Evolutionary conservation across 2,113 vertebrate species (phyloP), one percentile per base, ranked within the genome.

Genomic region (Limanda limanda): DNA sequence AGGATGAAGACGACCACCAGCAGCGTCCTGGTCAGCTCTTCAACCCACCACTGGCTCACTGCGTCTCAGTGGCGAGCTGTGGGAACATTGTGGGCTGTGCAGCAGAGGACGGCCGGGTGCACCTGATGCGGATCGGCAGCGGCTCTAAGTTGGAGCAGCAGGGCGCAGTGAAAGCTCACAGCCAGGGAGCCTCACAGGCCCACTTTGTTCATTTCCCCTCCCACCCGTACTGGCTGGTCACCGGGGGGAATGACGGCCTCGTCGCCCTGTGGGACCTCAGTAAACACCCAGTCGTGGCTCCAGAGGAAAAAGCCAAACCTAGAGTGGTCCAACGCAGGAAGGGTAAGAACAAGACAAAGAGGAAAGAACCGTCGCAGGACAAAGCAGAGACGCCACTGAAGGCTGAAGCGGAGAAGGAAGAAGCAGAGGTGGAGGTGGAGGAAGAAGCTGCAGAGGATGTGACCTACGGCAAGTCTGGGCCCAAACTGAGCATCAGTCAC

Each of bases 31-130:
- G 92, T 5, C 96, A 97, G 89, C 93, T 99, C 66, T 95, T 98
- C 66, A 99, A 99, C 89, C 98, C 97, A 0, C 97, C 98, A 0
- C 93, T 99, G 14, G 96, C 91, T 7, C 96, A 99, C 90, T 98
- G 95, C 14, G 57, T 98, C 17, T 95, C 96, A 0, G 95, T 97
- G 0, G 91, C 98, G 0, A 88, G 93, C 0, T 99, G 97, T 0
- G 97, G 98, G 40, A 96, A 97, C 79, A 0, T 97, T 65, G 86
- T 98, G 23, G 89, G 93, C 37, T 98, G 97, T 0, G 97, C 96
- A 3, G 96, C 97, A n/a, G 97, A 98, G 67, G 97, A 99, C 0
- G 97, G 98, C 0, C 95, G 91, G 40, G 89, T 98, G 61, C 92
- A 97, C 62, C 82, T 98, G 71, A 95, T 98, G 91, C 93, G 94